phyloP scores from a whole-genome alignment of 2,113 vertebrate genomes.

The Istiophorus platypterus region DNA sequence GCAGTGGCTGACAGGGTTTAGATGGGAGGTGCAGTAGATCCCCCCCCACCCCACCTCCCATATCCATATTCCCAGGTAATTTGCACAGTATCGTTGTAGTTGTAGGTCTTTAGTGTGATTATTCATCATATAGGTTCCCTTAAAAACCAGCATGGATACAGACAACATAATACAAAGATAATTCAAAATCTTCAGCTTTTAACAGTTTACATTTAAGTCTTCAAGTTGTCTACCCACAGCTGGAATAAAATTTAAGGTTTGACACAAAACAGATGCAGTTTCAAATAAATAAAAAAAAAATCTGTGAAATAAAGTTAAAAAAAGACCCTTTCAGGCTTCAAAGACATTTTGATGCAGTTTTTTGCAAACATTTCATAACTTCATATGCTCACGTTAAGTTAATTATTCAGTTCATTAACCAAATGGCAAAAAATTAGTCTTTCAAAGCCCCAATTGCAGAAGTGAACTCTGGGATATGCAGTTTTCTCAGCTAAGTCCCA shows the following conservation, averaged over 20 bases:
- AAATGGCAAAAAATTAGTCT: not conserved
- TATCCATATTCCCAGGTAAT: too few relatives aligned
- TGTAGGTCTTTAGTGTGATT: not conserved
- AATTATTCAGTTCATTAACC: not conserved
- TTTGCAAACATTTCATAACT: not conserved
- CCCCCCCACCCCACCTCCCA: too few relatives aligned
- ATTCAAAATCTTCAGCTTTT: too few relatives aligned
- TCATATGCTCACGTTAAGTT: not conserved
- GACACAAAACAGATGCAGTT: not conserved
- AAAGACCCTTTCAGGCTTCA: not conserved
- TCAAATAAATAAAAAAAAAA: not conserved
- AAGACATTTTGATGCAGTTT: not conserved
- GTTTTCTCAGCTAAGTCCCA: not conserved
- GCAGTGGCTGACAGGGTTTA: conserved; percentile 25
- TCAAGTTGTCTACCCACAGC: not conserved
- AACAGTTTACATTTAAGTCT: not conserved
- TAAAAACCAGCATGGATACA: not conserved
- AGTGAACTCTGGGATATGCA: not conserved
- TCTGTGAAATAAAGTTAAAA: not conserved
- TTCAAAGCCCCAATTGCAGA: not conserved
- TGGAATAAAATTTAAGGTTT: not conserved
- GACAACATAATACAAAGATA: too few relatives aligned
- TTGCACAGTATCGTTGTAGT: not conserved
- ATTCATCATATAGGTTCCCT: not conserved
- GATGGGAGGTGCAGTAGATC: not conserved